These are phyloP conservation scores for Micronycteris hirsuta DNA, from an alignment of 2,113 vertebrate species.

Conservation along the genomic window DNA sequence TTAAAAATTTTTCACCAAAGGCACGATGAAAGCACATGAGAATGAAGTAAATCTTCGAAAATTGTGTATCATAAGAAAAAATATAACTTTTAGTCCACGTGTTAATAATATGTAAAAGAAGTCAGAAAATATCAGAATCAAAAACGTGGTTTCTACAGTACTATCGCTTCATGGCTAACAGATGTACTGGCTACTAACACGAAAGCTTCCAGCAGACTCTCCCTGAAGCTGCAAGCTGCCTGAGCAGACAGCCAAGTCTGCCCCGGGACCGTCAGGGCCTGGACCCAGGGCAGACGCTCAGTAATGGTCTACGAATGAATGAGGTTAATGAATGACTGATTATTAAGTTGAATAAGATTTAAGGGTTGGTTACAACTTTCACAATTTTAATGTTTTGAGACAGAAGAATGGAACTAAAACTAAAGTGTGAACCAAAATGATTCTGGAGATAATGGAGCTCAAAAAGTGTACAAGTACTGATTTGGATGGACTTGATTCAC, in stretches of 20 bases:
- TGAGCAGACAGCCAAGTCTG: neutral
- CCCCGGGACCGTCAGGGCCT: neutral
- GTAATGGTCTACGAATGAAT: neutral
- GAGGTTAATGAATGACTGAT: neutral
- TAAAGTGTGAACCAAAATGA: neutral
- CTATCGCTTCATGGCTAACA: neutral
- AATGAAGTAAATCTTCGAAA: neutral
- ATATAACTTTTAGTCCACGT: neutral
- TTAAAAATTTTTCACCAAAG: neutral
- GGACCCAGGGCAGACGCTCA: neutral
- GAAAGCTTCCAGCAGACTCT: neutral
- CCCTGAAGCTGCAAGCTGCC: neutral
- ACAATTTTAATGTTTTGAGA: neutral
- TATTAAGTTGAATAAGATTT: neutral
- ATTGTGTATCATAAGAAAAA: neutral
- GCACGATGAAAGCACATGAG: neutral
- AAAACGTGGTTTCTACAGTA: neutral
- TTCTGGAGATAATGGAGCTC: neutral
- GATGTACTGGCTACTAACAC: neutral
- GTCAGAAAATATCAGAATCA: neutral
- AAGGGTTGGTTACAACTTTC: neutral
- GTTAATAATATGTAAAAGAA: constrained; percentile 14
- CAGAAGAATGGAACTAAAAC: neutral
- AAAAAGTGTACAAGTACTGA: neutral
- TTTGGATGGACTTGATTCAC: neutral